Conservation (phyloP, 2,113 vertebrate genomes). For the Ailurus styani region DNA sequence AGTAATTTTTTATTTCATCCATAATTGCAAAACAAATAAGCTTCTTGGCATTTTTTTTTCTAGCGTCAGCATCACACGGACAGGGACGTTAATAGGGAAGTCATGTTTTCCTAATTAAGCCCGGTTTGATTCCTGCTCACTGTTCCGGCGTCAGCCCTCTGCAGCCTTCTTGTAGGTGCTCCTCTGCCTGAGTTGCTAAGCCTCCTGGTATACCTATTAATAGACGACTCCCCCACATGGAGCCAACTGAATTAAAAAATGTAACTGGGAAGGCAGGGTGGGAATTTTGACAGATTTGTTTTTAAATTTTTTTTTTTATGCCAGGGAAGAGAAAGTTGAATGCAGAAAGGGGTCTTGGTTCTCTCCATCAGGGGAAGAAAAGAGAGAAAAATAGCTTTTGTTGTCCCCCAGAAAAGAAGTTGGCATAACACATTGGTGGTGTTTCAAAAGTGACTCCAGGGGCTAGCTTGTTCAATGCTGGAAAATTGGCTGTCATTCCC, state of each 20-base stretch:
- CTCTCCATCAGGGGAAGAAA: slow-evolving; percentile 59
- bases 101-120: slow-evolving; percentile 70
- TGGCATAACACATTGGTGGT: slow-evolving; percentile 55
- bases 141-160: not conserved
- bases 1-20: slow-evolving; percentile 77
- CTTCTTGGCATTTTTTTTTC: slow-evolving; percentile 54
- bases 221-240: slow-evolving; percentile 57
- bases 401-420: slow-evolving; percentile 64
- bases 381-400: slow-evolving; percentile 69
- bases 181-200: slow-evolving; percentile 63
- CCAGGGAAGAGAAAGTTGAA: slow-evolving; percentile 67
- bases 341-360: slow-evolving; percentile 67
- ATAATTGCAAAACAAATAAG: slow-evolving; percentile 78
- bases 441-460: slow-evolving; percentile 59
- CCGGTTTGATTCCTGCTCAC: slow-evolving; percentile 40
- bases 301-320: slow-evolving; percentile 42
- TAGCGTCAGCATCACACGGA: slow-evolving; percentile 39
- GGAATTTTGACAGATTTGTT: slow-evolving; percentile 75
- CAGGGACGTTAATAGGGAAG: slow-evolving; percentile 63
- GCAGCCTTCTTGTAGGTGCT: slow-evolving; percentile 38
- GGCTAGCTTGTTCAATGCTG: slow-evolving; percentile 31
- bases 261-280: slow-evolving; percentile 71
- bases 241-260: slow-evolving; percentile 58
- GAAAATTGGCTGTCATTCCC: slow-evolving; percentile 11
- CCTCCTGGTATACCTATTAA: slow-evolving; percentile 68